A percentile compares a stretch with the other conserved stretches of the same genome.
These are phyloP conservation scores for Verasper variegatus DNA, from an alignment of 2,113 vertebrate genomes.

Conservation along the genomic window DNA sequence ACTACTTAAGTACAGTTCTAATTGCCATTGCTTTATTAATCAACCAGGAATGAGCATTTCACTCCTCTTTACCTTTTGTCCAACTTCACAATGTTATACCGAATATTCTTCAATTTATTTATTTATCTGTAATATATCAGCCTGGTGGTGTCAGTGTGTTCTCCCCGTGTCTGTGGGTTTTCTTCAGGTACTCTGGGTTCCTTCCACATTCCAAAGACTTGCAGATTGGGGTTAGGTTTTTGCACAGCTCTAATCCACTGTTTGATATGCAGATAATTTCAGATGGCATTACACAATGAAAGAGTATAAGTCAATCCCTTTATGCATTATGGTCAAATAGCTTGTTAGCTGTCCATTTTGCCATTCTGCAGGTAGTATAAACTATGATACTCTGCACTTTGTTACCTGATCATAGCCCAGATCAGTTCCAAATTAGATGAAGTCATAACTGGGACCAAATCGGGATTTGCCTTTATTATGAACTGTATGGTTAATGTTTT, in stretches of 20 bases:
- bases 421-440: conserved; percentile 3
- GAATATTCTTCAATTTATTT: background rate
- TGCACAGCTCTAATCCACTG: no score
- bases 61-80: background rate
- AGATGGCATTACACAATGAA: background rate
- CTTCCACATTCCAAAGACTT: no score
- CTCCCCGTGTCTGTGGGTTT: no score
- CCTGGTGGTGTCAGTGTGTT: no score
- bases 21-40: background rate
- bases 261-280: background rate
- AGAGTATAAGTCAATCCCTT: background rate
- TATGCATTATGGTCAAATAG: background rate
- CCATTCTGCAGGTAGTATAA: no score
- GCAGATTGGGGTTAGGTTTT: no score
- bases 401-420: no score
- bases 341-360: background rate
- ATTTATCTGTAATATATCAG: background rate
- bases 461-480: background rate
- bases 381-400: background rate
- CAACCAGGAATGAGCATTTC: background rate
- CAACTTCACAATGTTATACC: no score
- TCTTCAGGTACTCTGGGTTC: no score
- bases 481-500: conserved; percentile 27
- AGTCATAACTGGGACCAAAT: background rate
- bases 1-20: background rate